Evolutionary conservation across 2,113 vertebrate genomes (phyloP).

Genomic region (Triplophysa dalaica): DNA sequence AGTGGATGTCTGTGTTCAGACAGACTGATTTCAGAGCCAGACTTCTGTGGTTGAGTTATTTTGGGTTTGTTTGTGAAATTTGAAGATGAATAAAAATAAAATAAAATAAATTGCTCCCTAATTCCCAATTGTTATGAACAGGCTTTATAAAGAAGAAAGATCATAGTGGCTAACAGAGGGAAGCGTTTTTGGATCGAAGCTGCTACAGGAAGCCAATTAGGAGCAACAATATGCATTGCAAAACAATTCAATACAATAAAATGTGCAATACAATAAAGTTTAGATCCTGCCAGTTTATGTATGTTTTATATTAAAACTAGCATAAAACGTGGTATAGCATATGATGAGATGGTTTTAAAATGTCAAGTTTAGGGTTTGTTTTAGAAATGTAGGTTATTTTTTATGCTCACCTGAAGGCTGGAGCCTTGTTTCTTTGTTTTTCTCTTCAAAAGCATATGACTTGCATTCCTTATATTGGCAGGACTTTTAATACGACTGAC

Average conservation of each 20-base stretch:
- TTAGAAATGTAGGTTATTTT: slow-evolving; percentile 11
- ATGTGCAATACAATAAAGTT: background rate
- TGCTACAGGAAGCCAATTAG: too few species aligned
- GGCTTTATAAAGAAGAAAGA: too few species aligned
- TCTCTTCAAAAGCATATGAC: slow-evolving; percentile 35
- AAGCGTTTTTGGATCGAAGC: too few species aligned
- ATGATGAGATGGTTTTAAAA: slow-evolving; percentile 24
- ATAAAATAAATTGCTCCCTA: background rate
- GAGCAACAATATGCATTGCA: background rate
- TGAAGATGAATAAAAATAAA: background rate
- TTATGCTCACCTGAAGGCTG: slow-evolving; percentile 27
- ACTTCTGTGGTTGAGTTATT: background rate
- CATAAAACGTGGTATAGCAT: background rate
- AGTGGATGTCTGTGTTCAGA: slow-evolving; percentile 3
- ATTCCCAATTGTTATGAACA: too few species aligned
- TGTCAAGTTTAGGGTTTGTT: background rate
- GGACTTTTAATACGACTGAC: slow-evolving; percentile 26
- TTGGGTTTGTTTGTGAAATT: too few species aligned
- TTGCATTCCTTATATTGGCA: slow-evolving; percentile 19
- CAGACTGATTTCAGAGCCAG: background rate
- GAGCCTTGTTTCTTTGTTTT: slow-evolving; percentile 26
- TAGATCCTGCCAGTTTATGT: background rate
- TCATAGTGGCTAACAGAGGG: too few species aligned
- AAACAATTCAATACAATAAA: background rate
- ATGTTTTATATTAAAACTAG: background rate